phyloP scores from a whole-genome alignment of 1,140 invertebrate genomes.

The Phymorhynchus buccinoides region DNA sequence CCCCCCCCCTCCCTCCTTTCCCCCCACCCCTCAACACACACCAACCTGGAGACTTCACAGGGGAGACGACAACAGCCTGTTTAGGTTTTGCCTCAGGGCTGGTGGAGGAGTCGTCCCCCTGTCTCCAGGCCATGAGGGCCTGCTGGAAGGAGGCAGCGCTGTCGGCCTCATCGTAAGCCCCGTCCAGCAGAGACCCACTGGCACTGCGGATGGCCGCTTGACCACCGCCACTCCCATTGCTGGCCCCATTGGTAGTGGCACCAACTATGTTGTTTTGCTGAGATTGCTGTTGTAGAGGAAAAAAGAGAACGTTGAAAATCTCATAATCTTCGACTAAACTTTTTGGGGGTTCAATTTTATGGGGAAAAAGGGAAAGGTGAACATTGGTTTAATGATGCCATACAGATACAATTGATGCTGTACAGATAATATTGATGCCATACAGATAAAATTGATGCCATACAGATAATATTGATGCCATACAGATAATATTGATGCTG shows the following conservation, averaged over 20 bases:
- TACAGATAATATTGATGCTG: no score
- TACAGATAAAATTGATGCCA: no score
- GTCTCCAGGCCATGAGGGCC: conserved; percentile 71
- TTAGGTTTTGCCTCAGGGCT: background rate
- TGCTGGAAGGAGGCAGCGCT: conserved; percentile 71
- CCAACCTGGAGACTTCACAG: conserved; percentile 40
- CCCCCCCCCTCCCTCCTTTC: background rate
- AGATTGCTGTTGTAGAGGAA: conserved; percentile 22
- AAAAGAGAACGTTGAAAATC: background rate
- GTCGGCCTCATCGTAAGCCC: conserved; percentile 69
- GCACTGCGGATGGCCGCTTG: conserved; percentile 33
- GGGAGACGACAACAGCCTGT: conserved; percentile 20
- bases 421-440: no score
- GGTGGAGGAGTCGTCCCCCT: conserved; percentile 39
- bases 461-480: no score
- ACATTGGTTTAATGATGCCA: no score
- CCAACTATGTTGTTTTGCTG: conserved; percentile 50
- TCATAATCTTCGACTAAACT: background rate
- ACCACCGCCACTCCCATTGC: conserved; percentile 55
- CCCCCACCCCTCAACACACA: background rate
- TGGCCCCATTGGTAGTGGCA: background rate
- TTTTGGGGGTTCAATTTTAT: no score
- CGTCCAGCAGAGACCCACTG: conserved; percentile 58
- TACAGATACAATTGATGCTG: no score
- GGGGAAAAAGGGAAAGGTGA: background rate